A percentile compares a stretch with the other conserved stretches of the same genome.
These are phyloP conservation scores for Hyphantria cunea DNA, from an alignment of 1,140 invertebrate species.

Conservation along the genomic window DNA sequence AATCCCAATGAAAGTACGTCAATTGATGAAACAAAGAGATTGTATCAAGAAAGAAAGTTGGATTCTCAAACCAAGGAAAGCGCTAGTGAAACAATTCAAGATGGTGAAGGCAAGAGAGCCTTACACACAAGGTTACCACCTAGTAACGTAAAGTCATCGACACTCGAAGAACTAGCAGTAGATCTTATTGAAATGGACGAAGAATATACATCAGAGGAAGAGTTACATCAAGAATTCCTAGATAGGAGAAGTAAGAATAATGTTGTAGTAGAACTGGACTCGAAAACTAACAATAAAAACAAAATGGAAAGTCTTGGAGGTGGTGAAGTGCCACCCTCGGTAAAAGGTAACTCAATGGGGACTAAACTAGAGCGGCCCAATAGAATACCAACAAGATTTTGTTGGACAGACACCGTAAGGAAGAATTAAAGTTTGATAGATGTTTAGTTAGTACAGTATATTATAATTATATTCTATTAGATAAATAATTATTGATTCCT, in stretches of 20 bases:
- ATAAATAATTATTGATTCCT: slow-evolving; percentile 5
- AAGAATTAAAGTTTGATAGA: slow-evolving; percentile 9
- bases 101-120: slow-evolving; percentile 3
- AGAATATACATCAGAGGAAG: slow-evolving; percentile 53
- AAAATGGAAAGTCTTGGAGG: slow-evolving; percentile 39
- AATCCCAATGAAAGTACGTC: too few species aligned
- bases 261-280: slow-evolving; percentile 28
- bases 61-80: neutral
- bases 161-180: slow-evolving; percentile 60
- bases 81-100: too few species aligned
- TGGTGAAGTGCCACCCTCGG: slow-evolving; percentile 44
- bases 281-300: slow-evolving; percentile 21
- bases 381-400: slow-evolving; percentile 61
- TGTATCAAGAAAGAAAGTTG: too few species aligned
- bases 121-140: neutral
- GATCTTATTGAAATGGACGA: slow-evolving; percentile 52
- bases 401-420: slow-evolving; percentile 62
- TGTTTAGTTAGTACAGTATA: neutral
- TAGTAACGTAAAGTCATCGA: slow-evolving; percentile 44
- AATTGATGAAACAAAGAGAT: too few species aligned
- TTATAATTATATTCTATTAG: slow-evolving; percentile 11
- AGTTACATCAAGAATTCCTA: slow-evolving; percentile 37
- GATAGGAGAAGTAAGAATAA: slow-evolving; percentile 35
- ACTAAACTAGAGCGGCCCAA: slow-evolving; percentile 45
- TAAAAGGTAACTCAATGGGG: slow-evolving; percentile 31